Evolutionary conservation across 2,113 vertebrate species (phyloP).

Genomic region (Jacana jacana): DNA sequence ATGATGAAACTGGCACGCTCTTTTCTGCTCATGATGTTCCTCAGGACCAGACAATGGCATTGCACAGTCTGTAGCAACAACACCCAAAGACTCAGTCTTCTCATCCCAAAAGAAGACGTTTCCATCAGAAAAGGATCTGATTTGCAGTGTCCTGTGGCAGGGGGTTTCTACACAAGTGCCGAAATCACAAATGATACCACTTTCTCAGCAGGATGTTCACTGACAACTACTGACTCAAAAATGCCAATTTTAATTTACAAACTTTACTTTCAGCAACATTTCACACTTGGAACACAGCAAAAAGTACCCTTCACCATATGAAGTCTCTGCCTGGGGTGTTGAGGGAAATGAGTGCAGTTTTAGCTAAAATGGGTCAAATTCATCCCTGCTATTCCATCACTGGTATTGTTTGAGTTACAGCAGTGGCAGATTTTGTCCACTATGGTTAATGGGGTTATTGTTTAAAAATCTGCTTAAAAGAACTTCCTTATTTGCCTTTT

Average conservation of each 20-base stretch:
- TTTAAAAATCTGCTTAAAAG: not conserved
- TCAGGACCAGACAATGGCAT: not conserved
- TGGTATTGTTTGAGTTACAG: not conserved
- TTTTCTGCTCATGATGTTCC: not conserved
- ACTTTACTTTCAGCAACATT: constrained; percentile 3
- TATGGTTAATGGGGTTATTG: not conserved
- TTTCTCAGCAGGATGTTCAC: not conserved
- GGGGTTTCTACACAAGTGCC: not conserved
- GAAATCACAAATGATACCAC: not conserved
- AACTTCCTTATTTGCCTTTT: not conserved
- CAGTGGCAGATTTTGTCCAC: not conserved
- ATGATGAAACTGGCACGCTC: not conserved
- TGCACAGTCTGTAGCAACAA: not conserved
- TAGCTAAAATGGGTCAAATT: not conserved
- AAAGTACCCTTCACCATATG: constrained; percentile 8
- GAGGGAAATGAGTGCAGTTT: not conserved
- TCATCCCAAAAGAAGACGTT: not conserved
- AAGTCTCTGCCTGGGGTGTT: not conserved
- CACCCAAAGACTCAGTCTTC: not conserved
- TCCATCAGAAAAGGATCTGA: not conserved
- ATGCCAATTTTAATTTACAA: constrained; percentile 13
- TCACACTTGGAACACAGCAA: not conserved
- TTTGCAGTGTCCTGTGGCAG: not conserved
- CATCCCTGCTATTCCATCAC: not conserved
- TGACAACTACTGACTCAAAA: not conserved